phyloP scores from a whole-genome alignment of 2,888 invertebrate species.

The Agrilus cyanescens region DNA sequence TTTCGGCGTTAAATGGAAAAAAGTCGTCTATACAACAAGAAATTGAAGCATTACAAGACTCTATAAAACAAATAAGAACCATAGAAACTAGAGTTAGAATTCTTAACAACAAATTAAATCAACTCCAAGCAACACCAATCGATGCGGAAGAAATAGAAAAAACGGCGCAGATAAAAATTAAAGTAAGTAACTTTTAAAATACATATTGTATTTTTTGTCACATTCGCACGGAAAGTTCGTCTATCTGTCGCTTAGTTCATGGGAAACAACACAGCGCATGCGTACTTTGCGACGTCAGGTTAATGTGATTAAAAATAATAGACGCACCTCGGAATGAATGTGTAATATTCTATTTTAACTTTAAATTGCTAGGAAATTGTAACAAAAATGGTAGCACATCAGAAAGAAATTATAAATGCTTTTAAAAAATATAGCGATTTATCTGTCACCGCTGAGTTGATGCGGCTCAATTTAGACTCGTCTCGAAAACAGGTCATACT shows the following conservation, averaged over 20 bases:
- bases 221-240: neutral
- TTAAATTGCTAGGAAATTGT: slow-evolving; percentile 16
- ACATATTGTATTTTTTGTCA: neutral
- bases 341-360: too few species aligned
- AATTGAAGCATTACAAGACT: slow-evolving; percentile 7
- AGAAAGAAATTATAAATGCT: slow-evolving; percentile 17
- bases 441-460: slow-evolving; percentile 20
- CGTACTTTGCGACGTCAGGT: too few species aligned
- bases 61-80: slow-evolving; percentile 10
- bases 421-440: slow-evolving; percentile 18
- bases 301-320: too few species aligned
- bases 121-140: slow-evolving; percentile 7
- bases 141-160: slow-evolving; percentile 21
- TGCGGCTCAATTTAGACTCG: slow-evolving; percentile 20
- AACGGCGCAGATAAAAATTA: slow-evolving; percentile 22
- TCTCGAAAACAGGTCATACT: slow-evolving; percentile 20
- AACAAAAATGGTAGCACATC: slow-evolving; percentile 25
- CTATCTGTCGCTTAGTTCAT: too few species aligned
- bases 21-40: slow-evolving; percentile 6
- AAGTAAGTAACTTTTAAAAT: slow-evolving; percentile 14
- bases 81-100: slow-evolving; percentile 12
- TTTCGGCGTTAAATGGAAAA: slow-evolving; percentile 19
- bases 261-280: too few species aligned
- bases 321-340: too few species aligned
- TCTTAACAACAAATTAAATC: slow-evolving; percentile 10